Evolutionary conservation across 92 coral and sea anemone species (phyloP).

Genomic region (Bergia sp.): DNA sequence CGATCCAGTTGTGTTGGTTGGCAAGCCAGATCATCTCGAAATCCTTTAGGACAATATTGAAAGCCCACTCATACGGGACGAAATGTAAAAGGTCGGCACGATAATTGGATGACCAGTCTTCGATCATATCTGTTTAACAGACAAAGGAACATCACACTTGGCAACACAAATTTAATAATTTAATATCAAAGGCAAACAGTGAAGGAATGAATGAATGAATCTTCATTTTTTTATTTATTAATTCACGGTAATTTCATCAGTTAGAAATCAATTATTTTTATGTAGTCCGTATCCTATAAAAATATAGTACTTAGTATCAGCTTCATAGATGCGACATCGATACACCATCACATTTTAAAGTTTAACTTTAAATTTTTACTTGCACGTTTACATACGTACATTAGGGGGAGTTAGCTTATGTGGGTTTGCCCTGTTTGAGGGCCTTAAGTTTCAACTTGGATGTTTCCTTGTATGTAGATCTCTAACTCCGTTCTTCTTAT

Average conservation of each 20-base stretch:
- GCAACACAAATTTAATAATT: not conserved
- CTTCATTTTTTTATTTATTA: no score
- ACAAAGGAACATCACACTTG: not conserved
- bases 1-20: slow-evolving; percentile 94
- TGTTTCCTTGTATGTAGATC: not conserved
- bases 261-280: no score
- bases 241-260: no score
- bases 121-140: slow-evolving; percentile 72
- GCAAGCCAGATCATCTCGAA: slow-evolving; percentile 99
- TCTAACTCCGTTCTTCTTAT: not conserved
- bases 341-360: no score
- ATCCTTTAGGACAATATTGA: slow-evolving; percentile 87
- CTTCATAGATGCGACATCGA: not conserved
- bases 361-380: no score
- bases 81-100: slow-evolving; percentile 89
- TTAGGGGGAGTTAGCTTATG: not conserved
- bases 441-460: not conserved
- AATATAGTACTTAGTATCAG: not conserved
- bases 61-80: slow-evolving; percentile 97
- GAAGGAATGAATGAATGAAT: no score
- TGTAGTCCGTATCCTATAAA: not conserved
- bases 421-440: not conserved
- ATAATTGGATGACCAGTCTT: slow-evolving; percentile 92
- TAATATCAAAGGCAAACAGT: not conserved
- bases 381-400: no score